Conservation (phyloP, 2,888 invertebrate genomes). For the Torymus texanus region DNA sequence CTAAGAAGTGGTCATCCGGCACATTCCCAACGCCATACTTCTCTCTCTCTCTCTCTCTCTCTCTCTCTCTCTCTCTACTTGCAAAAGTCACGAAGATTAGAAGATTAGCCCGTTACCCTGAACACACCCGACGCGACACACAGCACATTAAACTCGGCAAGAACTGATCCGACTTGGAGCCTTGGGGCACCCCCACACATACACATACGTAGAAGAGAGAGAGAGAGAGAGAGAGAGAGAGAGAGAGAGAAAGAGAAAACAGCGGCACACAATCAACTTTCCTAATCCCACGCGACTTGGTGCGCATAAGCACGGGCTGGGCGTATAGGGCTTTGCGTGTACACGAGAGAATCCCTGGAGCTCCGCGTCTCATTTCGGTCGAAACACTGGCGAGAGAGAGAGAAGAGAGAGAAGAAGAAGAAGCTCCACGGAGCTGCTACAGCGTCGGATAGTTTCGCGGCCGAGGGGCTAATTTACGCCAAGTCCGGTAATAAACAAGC, state of each 20-base stretch:
- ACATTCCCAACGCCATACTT: background rate
- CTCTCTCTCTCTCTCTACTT: too few species aligned
- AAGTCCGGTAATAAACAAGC: constrained; percentile 70
- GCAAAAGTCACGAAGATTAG: constrained; percentile 44
- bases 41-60: background rate
- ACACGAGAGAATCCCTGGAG: constrained; percentile 17
- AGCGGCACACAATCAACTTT: constrained; percentile 53
- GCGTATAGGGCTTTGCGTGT: constrained; percentile 14
- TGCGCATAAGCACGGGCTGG: too few species aligned
- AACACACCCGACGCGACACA: constrained; percentile 14
- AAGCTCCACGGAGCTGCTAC: constrained; percentile 26
- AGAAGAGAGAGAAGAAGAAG: too few species aligned
- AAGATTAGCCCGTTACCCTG: constrained; percentile 32
- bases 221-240: constrained; percentile 6
- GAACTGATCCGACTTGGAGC: constrained; percentile 35
- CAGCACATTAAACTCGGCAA: constrained; percentile 43
- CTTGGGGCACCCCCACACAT: background rate
- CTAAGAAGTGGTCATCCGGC: background rate
- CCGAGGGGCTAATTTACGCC: constrained; percentile 70
- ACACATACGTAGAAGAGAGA: constrained; percentile 2
- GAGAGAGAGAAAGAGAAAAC: constrained; percentile 1
- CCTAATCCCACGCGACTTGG: constrained; percentile 55
- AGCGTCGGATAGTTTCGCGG: constrained; percentile 65
- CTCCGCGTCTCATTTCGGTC: constrained; percentile 36
- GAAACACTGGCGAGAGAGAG: constrained; percentile 13